Conservation (phyloP, 2,113 vertebrate genomes). For the Casuarius casuarius region DNA sequence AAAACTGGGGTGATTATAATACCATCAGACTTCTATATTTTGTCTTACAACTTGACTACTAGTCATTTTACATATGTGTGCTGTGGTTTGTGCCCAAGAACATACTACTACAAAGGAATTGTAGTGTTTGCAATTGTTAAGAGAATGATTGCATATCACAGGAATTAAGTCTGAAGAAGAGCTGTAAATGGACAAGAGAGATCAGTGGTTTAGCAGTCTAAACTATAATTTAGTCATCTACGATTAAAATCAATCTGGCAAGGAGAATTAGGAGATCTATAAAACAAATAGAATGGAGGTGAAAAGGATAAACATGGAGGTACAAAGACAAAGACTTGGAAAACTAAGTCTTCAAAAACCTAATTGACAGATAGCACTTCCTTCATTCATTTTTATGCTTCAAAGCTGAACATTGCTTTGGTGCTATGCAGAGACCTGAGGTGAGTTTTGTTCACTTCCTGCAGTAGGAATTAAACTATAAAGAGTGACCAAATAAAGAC, state of each 20-base stretch:
- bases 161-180: neutral
- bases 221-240: neutral
- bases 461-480: neutral
- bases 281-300: neutral
- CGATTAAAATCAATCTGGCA: neutral
- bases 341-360: neutral
- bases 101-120: neutral
- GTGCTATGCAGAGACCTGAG: neutral
- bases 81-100: neutral
- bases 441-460: neutral
- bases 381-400: neutral
- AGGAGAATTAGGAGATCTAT: neutral
- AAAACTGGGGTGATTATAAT: neutral
- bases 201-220: neutral
- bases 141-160: neutral
- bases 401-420: neutral
- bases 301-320: neutral
- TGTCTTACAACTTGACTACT: neutral
- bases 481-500: neutral
- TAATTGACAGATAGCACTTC: neutral
- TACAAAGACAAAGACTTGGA: neutral
- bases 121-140: neutral
- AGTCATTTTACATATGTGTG: neutral
- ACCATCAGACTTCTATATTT: fast-evolving
- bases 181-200: neutral